These are phyloP conservation scores for Drosophila repletoides DNA, from an alignment of 1,140 invertebrate genomes.

Conservation along the genomic window DNA sequence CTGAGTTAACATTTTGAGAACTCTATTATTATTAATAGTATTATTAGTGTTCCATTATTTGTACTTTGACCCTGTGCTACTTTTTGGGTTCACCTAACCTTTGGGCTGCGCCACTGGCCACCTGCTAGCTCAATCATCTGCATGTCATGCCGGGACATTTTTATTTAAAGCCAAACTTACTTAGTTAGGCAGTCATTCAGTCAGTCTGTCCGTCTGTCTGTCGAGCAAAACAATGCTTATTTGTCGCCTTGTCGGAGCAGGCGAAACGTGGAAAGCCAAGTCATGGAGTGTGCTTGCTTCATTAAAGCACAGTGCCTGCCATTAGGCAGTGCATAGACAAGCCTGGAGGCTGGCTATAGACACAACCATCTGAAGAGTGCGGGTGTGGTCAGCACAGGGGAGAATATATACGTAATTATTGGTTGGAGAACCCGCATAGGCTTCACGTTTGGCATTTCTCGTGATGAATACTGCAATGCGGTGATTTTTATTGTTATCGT, in stretches of 20 bases:
- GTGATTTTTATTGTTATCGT: constrained; percentile 23
- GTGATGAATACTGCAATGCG: constrained; percentile 2
- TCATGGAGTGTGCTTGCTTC: constrained; percentile 53
- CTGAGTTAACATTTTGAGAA: not conserved
- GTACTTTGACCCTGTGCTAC: not conserved
- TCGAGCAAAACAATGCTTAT: constrained; percentile 49
- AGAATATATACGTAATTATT: constrained; percentile 48
- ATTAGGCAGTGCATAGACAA: constrained; percentile 26
- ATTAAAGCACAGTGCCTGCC: constrained; percentile 63
- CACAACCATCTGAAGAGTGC: constrained; percentile 21
- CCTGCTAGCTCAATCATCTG: constrained; percentile 50
- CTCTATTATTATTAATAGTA: too few species aligned
- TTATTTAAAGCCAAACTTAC: constrained; percentile 3
- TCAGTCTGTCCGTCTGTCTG: not conserved
- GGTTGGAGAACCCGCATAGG: constrained; percentile 38
- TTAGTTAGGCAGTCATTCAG: constrained; percentile 23
- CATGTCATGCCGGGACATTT: constrained; percentile 11
- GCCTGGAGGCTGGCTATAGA: constrained; percentile 14
- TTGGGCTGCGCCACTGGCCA: constrained; percentile 25
- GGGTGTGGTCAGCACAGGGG: constrained; percentile 41
- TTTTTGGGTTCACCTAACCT: constrained; percentile 24
- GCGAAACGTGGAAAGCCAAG: constrained; percentile 42
- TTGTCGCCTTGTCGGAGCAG: constrained; percentile 40
- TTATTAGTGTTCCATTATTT: not conserved
- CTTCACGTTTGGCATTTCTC: constrained; percentile 32